A percentile compares a stretch with the other conserved stretches of the same genome.
Conservation (phyloP, 2,888 invertebrate species). For the Barypeithes pellucidus region DNA sequence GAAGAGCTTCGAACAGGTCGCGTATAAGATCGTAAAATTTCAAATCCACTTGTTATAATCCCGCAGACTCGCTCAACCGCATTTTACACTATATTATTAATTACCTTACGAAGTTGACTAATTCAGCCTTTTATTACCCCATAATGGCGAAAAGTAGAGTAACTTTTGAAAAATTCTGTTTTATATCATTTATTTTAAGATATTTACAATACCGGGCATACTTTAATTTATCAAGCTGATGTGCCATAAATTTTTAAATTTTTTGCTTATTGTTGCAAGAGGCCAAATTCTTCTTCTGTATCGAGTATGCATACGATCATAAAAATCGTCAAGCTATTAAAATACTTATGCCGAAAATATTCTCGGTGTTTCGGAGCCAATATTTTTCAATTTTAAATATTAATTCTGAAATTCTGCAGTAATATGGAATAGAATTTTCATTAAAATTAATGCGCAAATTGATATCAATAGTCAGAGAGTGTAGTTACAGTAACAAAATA, state of each 20-base stretch:
- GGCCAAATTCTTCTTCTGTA: background rate
- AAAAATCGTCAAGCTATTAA: background rate
- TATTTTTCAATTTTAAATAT: background rate
- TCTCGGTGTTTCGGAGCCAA: background rate
- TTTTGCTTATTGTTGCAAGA: conserved; percentile 19
- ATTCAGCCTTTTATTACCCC: conserved; percentile 57
- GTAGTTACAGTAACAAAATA: no score
- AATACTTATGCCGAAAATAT: conserved; percentile 7
- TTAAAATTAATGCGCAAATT: no score
- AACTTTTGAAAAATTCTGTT: conserved; percentile 33
- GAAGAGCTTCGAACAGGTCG: background rate
- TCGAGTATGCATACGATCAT: background rate
- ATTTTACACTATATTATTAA: conserved; percentile 56
- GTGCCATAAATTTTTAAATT: conserved; percentile 22
- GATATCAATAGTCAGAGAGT: no score
- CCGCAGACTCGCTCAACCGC: conserved; percentile 55
- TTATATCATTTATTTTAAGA: conserved; percentile 35
- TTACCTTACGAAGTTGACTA: conserved; percentile 57
- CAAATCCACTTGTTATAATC: conserved; percentile 52
- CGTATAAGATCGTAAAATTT: conserved; percentile 25
- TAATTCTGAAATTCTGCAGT: no score
- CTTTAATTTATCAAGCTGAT: conserved; percentile 21
- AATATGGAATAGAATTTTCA: no score
- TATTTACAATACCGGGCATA: conserved; percentile 31
- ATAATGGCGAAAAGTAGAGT: conserved; percentile 54